Percentiles rank a stretch among this genome's conserved stretches.
These are phyloP conservation scores for Psittacara wagleri DNA, from an alignment of 2,113 vertebrate genomes.

Conservation along the genomic window DNA sequence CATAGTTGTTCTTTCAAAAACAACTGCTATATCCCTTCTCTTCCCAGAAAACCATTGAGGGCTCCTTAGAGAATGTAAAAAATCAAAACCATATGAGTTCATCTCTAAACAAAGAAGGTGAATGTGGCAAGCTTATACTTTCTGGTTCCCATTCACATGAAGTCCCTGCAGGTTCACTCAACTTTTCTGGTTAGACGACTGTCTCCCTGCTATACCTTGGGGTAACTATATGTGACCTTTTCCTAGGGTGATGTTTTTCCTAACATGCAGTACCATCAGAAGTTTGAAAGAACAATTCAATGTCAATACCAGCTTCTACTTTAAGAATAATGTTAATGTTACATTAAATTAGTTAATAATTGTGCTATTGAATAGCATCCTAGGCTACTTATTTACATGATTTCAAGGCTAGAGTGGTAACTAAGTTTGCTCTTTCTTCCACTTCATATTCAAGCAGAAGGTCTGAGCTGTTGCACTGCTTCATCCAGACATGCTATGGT, in stretches of 20 bases:
- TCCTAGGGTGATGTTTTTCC: not conserved
- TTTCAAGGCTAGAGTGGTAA: not conserved
- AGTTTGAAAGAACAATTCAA: not conserved
- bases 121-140: not conserved
- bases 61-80: not conserved
- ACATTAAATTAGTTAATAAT: not conserved
- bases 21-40: not conserved
- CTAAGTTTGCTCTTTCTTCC: not conserved
- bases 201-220: not conserved
- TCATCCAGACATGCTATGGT: not conserved
- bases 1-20: not conserved
- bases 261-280: too few relatives aligned
- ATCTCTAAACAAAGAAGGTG: not conserved
- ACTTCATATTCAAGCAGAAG: not conserved
- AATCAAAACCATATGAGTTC: not conserved
- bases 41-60: not conserved
- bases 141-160: not conserved
- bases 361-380: not conserved
- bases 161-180: not conserved
- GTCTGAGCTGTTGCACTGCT: not conserved
- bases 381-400: not conserved
- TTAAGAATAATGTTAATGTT: not conserved
- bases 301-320: not conserved
- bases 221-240: not conserved
- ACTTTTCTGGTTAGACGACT: not conserved